Percentiles rank a stretch among this genome's conserved stretches.
These are phyloP conservation scores for Pocota personata DNA, from an alignment of 2,888 invertebrate species.

Conservation along the genomic window DNA sequence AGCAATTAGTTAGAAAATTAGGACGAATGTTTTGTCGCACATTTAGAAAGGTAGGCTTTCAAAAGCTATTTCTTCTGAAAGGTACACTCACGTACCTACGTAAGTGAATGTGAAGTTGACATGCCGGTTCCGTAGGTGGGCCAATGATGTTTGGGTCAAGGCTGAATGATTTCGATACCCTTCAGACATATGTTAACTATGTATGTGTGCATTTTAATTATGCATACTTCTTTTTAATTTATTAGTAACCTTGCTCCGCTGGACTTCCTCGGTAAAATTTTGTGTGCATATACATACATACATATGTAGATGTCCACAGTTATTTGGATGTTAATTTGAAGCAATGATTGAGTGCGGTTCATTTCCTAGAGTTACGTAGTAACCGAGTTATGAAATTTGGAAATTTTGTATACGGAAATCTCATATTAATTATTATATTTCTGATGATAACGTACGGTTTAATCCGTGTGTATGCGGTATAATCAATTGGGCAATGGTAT, in stretches of 20 bases:
- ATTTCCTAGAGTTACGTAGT: background rate
- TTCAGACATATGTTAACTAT: constrained; percentile 40
- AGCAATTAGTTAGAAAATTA: constrained; percentile 5
- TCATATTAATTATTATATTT: background rate
- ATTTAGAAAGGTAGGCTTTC: background rate
- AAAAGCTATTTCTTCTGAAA: constrained; percentile 32
- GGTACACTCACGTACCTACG: background rate
- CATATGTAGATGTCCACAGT: background rate
- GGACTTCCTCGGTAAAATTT: constrained; percentile 19
- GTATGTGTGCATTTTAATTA: constrained; percentile 22
- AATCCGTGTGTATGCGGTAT: background rate
- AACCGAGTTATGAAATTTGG: background rate
- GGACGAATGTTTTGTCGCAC: background rate
- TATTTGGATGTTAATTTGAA: background rate
- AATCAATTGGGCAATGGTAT: background rate
- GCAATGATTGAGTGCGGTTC: background rate
- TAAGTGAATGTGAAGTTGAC: constrained; percentile 4
- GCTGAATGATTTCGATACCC: constrained; percentile 50
- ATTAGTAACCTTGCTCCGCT: constrained; percentile 52
- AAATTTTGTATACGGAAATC: background rate
- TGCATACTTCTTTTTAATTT: constrained; percentile 22
- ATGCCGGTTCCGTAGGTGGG: constrained; percentile 56
- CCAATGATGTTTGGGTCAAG: constrained; percentile 62
- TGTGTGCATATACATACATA: background rate
- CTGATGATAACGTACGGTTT: background rate